Evolutionary conservation across 2,797 vertebrate genomes (phyloP), one percentile per base, ranked within the genome.

Genomic region (Erethizon dorsatum): DNA sequence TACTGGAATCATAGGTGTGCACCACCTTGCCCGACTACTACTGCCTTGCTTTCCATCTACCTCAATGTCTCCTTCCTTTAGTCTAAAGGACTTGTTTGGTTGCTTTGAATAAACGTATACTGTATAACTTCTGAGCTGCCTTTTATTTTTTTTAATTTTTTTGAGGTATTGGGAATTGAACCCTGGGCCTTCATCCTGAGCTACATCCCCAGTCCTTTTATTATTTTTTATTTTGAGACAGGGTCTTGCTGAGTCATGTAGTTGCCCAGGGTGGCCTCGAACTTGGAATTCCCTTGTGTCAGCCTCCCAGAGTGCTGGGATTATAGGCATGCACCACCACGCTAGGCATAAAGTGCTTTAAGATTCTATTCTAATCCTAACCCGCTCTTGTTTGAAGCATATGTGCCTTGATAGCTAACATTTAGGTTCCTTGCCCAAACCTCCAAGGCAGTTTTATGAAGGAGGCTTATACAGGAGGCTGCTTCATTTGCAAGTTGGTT

Each of bases 41-140:
- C 54, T 7, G 41, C 20, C 3, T 4, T 59, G 57, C 24, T 86
- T 96, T 28, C 61, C 56, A 15, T 73, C 47, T 88, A 24, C 79
- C 37, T 88, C 3, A 28, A 47, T 3, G 83, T 4, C 20, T 82
- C 59, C 56, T 86, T 37, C 24, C 50, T 80, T 88, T 57, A 45
- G 10, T 87, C 14, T 92, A 84, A 92, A 83, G 65, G 83, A 88
- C 22, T 91, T 93, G 67, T n/a, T 82, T 84, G 33, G 50, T 63
- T 9, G 89, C 26, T 28, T 61, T 54, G 82, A 86, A 63, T 83
- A 87, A 87, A 87, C 61, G 93, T 78, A 33, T 1, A 78, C 45
- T 83, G 15, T 79, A 9, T 89, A 86, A 89, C 28, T 84, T 65
- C 57, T 78, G 59, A 65, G 71, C 50, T 93, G 37, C 61, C 41